Percentiles rank a stretch among this genome's conserved stretches.
These are phyloP conservation scores for Drosophila parvula DNA, from an alignment of 1,140 invertebrate species.

Conservation along the genomic window DNA sequence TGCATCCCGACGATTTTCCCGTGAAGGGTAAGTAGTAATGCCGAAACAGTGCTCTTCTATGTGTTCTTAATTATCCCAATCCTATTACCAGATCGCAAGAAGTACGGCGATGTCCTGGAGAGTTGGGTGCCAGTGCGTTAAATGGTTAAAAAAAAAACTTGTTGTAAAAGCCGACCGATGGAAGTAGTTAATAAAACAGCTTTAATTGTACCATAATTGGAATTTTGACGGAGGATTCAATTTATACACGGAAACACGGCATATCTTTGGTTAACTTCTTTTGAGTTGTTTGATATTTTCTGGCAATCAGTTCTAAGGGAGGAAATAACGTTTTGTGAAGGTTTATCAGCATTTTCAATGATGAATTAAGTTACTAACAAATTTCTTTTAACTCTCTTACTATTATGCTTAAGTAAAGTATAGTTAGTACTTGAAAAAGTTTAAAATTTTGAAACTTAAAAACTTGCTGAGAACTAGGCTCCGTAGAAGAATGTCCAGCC, in stretches of 20 bases:
- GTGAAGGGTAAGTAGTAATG: conserved; percentile 84
- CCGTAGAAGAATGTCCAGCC: too few relatives aligned
- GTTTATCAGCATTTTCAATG: too few relatives aligned
- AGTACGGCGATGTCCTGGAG: conserved; percentile 86
- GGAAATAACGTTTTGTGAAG: too few relatives aligned
- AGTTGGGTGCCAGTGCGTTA: conserved; percentile 88
- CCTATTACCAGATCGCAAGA: conserved; percentile 86
- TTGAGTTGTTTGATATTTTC: neutral
- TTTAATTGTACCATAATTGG: conserved; percentile 70
- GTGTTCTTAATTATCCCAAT: neutral
- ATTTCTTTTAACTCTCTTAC: too few relatives aligned
- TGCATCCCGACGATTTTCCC: conserved; percentile 90
- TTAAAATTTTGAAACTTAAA: too few relatives aligned
- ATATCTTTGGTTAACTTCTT: neutral
- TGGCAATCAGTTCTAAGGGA: too few relatives aligned
- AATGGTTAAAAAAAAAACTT: conserved; percentile 38
- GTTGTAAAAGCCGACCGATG: conserved; percentile 27
- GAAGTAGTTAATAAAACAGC: conserved; percentile 74
- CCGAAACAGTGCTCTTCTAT: too few relatives aligned
- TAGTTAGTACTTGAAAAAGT: too few relatives aligned
- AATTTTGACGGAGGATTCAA: conserved; percentile 7
- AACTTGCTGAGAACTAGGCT: too few relatives aligned
- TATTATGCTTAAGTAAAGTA: too few relatives aligned
- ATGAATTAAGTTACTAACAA: too few relatives aligned
- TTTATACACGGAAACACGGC: neutral